Conservation (phyloP, 2,888 invertebrate species). For the Steinernema carpocapsae region DNA sequence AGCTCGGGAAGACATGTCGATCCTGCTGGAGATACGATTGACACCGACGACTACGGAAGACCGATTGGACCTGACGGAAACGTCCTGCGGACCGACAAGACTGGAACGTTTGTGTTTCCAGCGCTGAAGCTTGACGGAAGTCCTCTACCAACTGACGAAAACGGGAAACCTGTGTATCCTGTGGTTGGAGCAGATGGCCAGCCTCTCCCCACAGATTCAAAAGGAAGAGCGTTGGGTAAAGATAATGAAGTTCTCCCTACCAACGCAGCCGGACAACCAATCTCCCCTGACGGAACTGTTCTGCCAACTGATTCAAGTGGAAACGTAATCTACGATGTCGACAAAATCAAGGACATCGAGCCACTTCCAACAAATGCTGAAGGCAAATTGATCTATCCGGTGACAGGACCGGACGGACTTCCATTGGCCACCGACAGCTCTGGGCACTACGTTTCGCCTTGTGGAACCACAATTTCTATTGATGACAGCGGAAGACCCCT, state of each 20-base stretch:
- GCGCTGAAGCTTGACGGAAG: constrained; percentile 36
- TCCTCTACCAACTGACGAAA: constrained; percentile 41
- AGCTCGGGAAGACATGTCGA: constrained; percentile 30
- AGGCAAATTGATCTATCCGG: constrained; percentile 35
- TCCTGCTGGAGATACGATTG: constrained; percentile 34
- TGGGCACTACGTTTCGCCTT: not conserved
- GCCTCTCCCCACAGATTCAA: constrained; percentile 53
- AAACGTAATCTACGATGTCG: constrained; percentile 40
- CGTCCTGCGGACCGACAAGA: constrained; percentile 29
- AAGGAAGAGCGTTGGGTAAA: constrained; percentile 46
- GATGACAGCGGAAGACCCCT: not conserved
- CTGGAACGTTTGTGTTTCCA: constrained; percentile 35
- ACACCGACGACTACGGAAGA: constrained; percentile 32
- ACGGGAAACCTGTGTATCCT: constrained; percentile 29
- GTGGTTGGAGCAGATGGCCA: constrained; percentile 55
- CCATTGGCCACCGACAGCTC: constrained; percentile 9
- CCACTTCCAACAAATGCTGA: constrained; percentile 15
- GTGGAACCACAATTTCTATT: not conserved
- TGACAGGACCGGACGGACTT: constrained; percentile 18
- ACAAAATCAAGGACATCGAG: constrained; percentile 35
- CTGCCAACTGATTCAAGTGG: constrained; percentile 38
- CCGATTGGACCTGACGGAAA: constrained; percentile 40
- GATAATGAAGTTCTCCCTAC: constrained; percentile 49
- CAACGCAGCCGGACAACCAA: constrained; percentile 37
- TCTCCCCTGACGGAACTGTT: constrained; percentile 42